Conservation (phyloP, 2,113 vertebrate species). For the Andinoacara biseriatus region DNA sequence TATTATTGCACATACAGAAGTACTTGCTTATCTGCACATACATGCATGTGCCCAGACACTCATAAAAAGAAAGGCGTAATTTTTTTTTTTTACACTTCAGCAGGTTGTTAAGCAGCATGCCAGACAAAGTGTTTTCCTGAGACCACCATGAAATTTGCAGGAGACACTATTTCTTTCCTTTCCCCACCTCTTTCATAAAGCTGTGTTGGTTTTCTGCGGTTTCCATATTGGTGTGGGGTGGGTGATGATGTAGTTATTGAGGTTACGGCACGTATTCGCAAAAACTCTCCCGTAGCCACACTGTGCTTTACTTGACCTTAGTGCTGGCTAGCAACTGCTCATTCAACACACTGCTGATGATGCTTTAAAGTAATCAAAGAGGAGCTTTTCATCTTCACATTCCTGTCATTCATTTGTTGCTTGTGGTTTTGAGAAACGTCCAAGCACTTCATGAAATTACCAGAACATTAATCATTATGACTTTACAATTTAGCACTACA, state of each 20-base stretch:
- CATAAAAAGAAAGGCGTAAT: constrained; percentile 44
- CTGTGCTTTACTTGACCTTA: constrained; percentile 46
- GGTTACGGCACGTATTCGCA: constrained; percentile 19
- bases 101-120: constrained; percentile 69
- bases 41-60: constrained; percentile 52
- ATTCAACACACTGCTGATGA: constrained; percentile 42
- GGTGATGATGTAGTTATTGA: constrained; percentile 41
- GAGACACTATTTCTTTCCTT: constrained; percentile 39
- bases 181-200: constrained; percentile 18
- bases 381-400: constrained; percentile 47
- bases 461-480: constrained; percentile 60
- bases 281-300: constrained; percentile 13
- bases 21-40: constrained; percentile 29
- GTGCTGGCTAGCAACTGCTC: constrained; percentile 39
- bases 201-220: constrained; percentile 42
- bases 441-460: constrained; percentile 53
- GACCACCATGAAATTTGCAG: constrained; percentile 62
- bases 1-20: constrained; percentile 30
- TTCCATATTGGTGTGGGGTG: constrained; percentile 41
- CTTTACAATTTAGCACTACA: constrained; percentile 27
- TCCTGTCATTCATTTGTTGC: constrained; percentile 38
- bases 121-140: constrained; percentile 65
- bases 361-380: constrained; percentile 52
- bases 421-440: constrained; percentile 57
- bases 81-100: constrained; percentile 63